phyloP scores from a whole-genome alignment of 1,140 invertebrate genomes.

The Drosophila orosa region DNA sequence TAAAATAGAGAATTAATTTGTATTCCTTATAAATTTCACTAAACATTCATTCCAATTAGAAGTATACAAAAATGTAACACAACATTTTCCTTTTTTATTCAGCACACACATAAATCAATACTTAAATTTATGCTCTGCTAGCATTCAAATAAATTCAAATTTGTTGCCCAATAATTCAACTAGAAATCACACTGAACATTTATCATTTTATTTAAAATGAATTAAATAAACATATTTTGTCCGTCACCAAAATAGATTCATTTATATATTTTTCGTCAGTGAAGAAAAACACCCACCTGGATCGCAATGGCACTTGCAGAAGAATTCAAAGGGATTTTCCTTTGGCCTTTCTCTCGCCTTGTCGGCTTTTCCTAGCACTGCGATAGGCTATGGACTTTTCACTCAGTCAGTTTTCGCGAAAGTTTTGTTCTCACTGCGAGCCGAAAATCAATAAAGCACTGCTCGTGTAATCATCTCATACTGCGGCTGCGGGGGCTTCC shows the following conservation, averaged over 20 bases:
- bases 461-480: conserved; percentile 62
- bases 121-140: conserved; percentile 16
- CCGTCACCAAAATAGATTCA: conserved; percentile 7
- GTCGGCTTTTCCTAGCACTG: conserved; percentile 15
- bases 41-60: background rate
- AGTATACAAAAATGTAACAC: background rate
- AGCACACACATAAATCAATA: conserved; percentile 25
- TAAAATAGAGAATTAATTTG: background rate
- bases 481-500: conserved; percentile 26
- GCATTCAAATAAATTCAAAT: conserved; percentile 30
- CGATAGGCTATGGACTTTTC: conserved; percentile 13
- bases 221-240: background rate
- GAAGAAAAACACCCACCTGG: conserved; percentile 71
- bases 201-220: conserved; percentile 12
- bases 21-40: background rate
- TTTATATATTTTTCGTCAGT: background rate
- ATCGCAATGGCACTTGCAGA: conserved; percentile 83
- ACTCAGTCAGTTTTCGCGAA: conserved; percentile 18
- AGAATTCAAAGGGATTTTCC: conserved; percentile 73
- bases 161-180: conserved; percentile 33
- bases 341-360: conserved; percentile 38
- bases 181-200: background rate
- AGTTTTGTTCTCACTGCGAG: conserved; percentile 38
- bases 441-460: conserved; percentile 65
- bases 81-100: background rate